A percentile compares a stretch with the other conserved stretches of the same genome.
These are phyloP conservation scores for Cabera pusaria DNA, from an alignment of 2,888 invertebrate genomes.

Conservation along the genomic window DNA sequence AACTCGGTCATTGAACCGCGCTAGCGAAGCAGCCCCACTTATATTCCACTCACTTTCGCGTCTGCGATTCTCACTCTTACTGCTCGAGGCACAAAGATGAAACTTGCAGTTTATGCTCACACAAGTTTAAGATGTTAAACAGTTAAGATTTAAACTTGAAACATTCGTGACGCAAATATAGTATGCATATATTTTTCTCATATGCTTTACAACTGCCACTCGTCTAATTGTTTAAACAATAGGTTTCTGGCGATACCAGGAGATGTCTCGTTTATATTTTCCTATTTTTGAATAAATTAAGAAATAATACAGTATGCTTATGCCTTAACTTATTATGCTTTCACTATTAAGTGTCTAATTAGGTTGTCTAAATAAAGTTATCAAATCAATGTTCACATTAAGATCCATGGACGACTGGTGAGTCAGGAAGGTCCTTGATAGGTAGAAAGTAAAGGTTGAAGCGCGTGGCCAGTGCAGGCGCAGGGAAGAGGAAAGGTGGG, in stretches of 20 bases:
- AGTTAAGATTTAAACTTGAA: constrained; percentile 56
- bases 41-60: constrained; percentile 60
- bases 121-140: constrained; percentile 43
- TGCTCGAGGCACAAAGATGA: constrained; percentile 56
- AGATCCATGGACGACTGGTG: too few relatives aligned
- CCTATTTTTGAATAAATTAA: too few relatives aligned
- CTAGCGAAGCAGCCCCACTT: constrained; percentile 55
- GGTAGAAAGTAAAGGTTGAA: constrained; percentile 79
- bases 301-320: too few relatives aligned
- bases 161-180: constrained; percentile 51
- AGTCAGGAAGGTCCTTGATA: constrained; percentile 72
- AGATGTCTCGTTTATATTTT: too few relatives aligned
- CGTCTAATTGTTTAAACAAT: constrained; percentile 37
- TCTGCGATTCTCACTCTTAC: constrained; percentile 69
- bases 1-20: constrained; percentile 82
- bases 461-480: constrained; percentile 39
- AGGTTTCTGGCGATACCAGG: not conserved
- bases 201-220: constrained; percentile 29
- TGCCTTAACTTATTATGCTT: too few relatives aligned
- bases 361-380: too few relatives aligned
- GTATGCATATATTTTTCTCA: constrained; percentile 38
- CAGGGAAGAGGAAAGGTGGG: constrained; percentile 30
- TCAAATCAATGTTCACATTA: too few relatives aligned
- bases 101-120: constrained; percentile 47
- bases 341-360: too few relatives aligned